phyloP scores from a whole-genome alignment of 2,888 invertebrate species.

The Actias luna region DNA sequence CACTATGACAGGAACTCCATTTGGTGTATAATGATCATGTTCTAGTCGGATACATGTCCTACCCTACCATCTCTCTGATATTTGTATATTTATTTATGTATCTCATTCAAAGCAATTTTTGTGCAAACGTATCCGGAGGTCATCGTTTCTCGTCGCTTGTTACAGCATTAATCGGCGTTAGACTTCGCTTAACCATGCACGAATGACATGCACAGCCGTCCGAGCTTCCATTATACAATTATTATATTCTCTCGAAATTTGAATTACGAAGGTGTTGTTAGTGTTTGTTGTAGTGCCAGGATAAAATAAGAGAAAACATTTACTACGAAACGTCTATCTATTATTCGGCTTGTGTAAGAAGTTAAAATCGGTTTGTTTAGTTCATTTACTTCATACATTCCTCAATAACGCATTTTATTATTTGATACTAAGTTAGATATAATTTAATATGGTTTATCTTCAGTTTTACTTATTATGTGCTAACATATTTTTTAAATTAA shows the following conservation, averaged over 20 bases:
- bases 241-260: neutral
- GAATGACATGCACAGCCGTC: neutral
- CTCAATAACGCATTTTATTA: neutral
- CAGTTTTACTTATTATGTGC: too few relatives aligned
- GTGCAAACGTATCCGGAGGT: neutral
- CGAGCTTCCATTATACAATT: neutral
- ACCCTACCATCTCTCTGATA: too few relatives aligned
- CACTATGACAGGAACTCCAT: too few relatives aligned
- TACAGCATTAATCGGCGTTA: neutral
- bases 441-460: too few relatives aligned
- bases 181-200: neutral
- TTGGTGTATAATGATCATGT: too few relatives aligned
- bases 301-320: neutral
- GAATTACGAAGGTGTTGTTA: neutral
- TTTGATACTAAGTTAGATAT: neutral
- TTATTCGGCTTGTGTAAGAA: neutral
- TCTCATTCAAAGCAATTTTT: neutral
- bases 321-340: neutral
- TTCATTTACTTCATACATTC: too few relatives aligned
- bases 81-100: too few relatives aligned
- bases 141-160: neutral
- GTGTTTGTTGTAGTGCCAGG: neutral
- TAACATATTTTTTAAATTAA: too few relatives aligned
- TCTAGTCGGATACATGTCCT: too few relatives aligned
- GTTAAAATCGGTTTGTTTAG: neutral